These are phyloP conservation scores for Bombus huntii DNA, from an alignment of 1,140 invertebrate genomes.

Conservation along the genomic window DNA sequence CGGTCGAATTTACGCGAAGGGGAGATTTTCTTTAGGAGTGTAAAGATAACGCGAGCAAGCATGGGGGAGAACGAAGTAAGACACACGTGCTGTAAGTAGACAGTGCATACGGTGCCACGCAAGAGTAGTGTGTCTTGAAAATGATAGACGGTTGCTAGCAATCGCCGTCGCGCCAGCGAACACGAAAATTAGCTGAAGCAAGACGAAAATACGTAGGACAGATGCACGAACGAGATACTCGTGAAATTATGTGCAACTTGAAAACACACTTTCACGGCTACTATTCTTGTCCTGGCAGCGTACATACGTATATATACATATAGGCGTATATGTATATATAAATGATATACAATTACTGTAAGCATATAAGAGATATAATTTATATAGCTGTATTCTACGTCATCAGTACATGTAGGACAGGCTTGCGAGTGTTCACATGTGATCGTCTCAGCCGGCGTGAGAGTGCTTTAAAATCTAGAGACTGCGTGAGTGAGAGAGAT, in stretches of 20 bases:
- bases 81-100: slow-evolving; percentile 20
- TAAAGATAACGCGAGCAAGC: slow-evolving; percentile 36
- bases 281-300: slow-evolving; percentile 33
- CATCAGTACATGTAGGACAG: slow-evolving; percentile 60
- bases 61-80: background rate
- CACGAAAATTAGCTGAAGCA: background rate
- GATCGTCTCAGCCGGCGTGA: slow-evolving; percentile 62
- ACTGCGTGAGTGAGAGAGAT: slow-evolving; percentile 49
- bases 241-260: background rate
- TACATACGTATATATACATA: slow-evolving; percentile 60
- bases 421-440: slow-evolving; percentile 63
- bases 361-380: slow-evolving; percentile 66
- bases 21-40: background rate
- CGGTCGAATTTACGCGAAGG: background rate
- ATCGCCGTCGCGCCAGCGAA: background rate
- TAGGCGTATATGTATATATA: slow-evolving; percentile 61
- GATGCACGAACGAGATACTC: background rate
- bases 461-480: slow-evolving; percentile 67
- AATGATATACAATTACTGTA: slow-evolving; percentile 62
- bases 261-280: background rate
- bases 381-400: slow-evolving; percentile 67
- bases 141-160: background rate
- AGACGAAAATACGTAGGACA: background rate
- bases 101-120: slow-evolving; percentile 30
- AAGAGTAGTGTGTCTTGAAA: background rate